These are phyloP conservation scores for Blera fallax DNA, from an alignment of 2,888 invertebrate species.

Conservation along the genomic window DNA sequence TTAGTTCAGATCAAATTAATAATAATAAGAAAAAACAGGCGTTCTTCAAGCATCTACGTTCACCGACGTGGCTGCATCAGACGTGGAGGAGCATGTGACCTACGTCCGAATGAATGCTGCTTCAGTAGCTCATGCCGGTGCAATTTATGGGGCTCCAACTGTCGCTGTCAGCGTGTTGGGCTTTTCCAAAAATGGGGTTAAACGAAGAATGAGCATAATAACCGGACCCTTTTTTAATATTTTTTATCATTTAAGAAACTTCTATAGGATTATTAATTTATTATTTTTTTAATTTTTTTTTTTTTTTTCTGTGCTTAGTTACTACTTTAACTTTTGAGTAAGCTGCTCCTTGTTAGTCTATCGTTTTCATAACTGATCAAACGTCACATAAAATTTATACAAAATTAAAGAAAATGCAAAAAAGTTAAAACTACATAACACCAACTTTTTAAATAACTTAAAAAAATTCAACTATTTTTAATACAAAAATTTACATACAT, in stretches of 20 bases:
- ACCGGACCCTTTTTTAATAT: background rate
- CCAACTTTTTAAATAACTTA: constrained; percentile 7
- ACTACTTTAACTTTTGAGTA: background rate
- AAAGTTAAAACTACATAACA: constrained; percentile 14
- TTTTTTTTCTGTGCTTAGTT: background rate
- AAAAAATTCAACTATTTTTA: constrained; percentile 21
- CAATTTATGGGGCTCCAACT: constrained; percentile 73
- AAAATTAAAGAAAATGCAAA: background rate
- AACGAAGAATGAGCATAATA: constrained; percentile 10
- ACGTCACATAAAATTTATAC: background rate
- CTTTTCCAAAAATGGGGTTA: constrained; percentile 74
- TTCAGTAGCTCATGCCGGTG: constrained; percentile 72
- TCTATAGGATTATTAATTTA: background rate
- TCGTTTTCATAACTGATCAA: background rate
- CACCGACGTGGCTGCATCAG: constrained; percentile 63
- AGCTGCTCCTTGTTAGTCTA: background rate
- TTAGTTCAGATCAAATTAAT: no score
- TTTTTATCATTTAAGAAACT: background rate
- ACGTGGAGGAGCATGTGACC: constrained; percentile 69
- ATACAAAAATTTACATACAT: constrained; percentile 25
- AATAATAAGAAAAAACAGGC: constrained; percentile 36
- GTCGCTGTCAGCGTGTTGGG: constrained; percentile 72
- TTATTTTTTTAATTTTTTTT: background rate
- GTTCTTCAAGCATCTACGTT: constrained; percentile 44
- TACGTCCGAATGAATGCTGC: constrained; percentile 69